Conservation (phyloP, 2,113 vertebrate genomes). For the Ctenomys sociabilis region DNA sequence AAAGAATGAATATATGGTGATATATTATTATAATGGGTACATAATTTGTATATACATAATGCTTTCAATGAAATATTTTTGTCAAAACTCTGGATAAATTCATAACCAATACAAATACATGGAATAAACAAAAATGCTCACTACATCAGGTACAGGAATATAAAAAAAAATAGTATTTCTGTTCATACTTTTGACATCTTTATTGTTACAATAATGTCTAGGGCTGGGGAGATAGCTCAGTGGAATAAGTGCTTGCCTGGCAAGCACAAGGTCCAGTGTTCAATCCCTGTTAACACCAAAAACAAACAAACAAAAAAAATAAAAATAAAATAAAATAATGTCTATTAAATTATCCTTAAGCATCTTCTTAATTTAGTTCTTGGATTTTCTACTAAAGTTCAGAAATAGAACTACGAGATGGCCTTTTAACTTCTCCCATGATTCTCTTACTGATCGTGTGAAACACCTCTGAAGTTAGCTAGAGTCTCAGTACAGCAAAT, state of each 20-base stretch:
- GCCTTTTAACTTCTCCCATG: slow-evolving; percentile 60
- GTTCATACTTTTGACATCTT: background rate
- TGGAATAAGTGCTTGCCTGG: too few relatives aligned
- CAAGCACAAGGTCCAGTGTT: too few relatives aligned
- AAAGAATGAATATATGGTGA: background rate
- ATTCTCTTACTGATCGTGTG: slow-evolving; percentile 81
- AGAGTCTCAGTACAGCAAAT: slow-evolving; percentile 81
- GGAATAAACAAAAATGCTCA: background rate
- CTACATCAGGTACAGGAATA: background rate
- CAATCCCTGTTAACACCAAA: too few relatives aligned
- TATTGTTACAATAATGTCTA: slow-evolving; percentile 3
- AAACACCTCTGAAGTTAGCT: slow-evolving; percentile 79
- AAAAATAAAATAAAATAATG: too few relatives aligned
- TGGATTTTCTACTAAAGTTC: slow-evolving; percentile 50
- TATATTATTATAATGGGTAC: background rate
- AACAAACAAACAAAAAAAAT: too few relatives aligned
- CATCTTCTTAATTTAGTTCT: background rate
- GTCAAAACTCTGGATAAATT: background rate
- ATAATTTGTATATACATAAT: background rate
- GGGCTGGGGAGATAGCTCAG: too few relatives aligned
- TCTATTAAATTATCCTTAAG: background rate
- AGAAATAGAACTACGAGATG: slow-evolving; percentile 38
- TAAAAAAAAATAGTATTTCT: slow-evolving; percentile 21
- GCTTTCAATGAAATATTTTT: background rate
- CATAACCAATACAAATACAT: background rate